These are phyloP conservation scores for Okamejei kenojei DNA, from an alignment of 2,797 vertebrate genomes.

Conservation along the genomic window DNA sequence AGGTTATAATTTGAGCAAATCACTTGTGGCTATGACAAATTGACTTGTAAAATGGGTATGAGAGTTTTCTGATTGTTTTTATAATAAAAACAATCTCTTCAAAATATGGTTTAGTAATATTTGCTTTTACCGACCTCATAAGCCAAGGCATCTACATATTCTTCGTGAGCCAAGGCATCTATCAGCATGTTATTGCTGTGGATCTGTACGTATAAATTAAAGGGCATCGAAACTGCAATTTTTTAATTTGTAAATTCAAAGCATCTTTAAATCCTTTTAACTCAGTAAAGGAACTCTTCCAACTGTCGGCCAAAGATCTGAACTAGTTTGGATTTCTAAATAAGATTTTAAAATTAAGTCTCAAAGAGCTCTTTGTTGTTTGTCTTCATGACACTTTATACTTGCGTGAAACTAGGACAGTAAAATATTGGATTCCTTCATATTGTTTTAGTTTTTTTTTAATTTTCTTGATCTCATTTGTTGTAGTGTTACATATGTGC, in stretches of 20 bases:
- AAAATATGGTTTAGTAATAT: not conserved
- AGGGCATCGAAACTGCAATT: not conserved
- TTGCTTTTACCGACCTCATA: not conserved
- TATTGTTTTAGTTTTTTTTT: slow-evolving; percentile 42
- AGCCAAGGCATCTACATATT: not conserved
- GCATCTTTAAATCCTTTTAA: not conserved
- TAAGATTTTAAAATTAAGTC: no score
- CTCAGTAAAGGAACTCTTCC: not conserved
- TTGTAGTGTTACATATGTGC: slow-evolving; percentile 86
- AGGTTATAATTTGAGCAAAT: not conserved
- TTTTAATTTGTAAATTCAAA: not conserved
- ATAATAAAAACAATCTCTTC: not conserved
- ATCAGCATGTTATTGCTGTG: not conserved
- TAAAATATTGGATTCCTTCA: slow-evolving; percentile 6
- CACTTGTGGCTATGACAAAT: not conserved
- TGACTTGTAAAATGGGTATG: no score
- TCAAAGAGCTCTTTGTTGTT: no score
- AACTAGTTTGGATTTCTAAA: no score
- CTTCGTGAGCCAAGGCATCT: not conserved
- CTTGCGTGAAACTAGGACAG: not conserved
- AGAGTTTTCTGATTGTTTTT: not conserved
- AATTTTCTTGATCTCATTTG: slow-evolving; percentile 44
- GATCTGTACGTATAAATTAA: no score
- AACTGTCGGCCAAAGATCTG: no score
- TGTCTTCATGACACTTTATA: not conserved